Percentiles rank a stretch among this genome's conserved stretches.
These are phyloP conservation scores for Pangasianodon gigas DNA, from an alignment of 2,113 vertebrate species.

Conservation along the genomic window DNA sequence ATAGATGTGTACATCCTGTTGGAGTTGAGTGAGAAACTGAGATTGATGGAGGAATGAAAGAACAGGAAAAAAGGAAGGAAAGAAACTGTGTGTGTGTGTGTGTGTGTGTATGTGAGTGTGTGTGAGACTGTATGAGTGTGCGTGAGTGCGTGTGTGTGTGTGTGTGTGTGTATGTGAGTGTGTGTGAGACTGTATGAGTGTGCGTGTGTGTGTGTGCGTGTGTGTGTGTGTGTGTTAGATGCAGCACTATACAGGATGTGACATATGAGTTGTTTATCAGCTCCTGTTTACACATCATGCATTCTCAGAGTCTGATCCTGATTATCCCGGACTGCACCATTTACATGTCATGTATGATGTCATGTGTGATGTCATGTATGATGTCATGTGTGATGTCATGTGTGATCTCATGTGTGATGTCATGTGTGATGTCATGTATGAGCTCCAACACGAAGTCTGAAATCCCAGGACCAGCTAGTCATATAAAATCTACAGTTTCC, in stretches of 20 bases:
- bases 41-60: neutral
- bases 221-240: neutral
- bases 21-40: neutral
- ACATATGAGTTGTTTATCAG: no score
- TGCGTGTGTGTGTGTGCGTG: neutral
- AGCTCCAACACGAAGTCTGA: no score
- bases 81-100: neutral
- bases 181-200: neutral
- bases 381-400: neutral
- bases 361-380: no score
- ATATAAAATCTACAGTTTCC: no score
- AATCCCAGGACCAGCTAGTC: no score
- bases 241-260: neutral
- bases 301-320: no score
- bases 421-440: no score
- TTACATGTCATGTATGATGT: neutral
- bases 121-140: neutral
- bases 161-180: constrained; percentile 2
- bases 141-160: neutral
- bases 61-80: no score
- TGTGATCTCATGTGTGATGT: no score
- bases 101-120: constrained; percentile 11
- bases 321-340: no score
- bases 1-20: neutral
- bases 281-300: no score